Evolutionary conservation across 2,113 vertebrate species (phyloP).

Genomic region (Misgurnus anguillicaudatus): DNA sequence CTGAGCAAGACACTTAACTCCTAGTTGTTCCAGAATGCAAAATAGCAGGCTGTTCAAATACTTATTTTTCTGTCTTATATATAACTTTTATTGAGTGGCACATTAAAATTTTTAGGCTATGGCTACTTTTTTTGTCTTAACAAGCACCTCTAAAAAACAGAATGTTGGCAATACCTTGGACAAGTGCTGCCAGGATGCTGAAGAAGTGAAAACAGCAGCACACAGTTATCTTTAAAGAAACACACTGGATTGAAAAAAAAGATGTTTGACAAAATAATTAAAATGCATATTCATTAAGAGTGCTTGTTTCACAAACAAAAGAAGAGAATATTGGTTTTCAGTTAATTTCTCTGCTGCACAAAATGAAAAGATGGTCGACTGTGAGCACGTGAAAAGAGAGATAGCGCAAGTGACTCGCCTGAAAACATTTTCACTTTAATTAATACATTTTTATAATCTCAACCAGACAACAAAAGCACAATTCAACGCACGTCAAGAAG

Average conservation of each 20-base stretch:
- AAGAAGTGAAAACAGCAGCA: conserved; percentile 57
- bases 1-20: too few species aligned
- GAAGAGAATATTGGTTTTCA: conserved; percentile 59
- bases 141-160: too few species aligned
- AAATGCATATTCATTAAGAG: conserved; percentile 66
- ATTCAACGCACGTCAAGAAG: conserved; percentile 2
- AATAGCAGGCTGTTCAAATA: too few species aligned
- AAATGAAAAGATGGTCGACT: conserved; percentile 56
- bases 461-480: conserved; percentile 5
- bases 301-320: conserved; percentile 63
- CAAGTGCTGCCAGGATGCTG: conserved; percentile 56
- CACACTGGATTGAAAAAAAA: conserved; percentile 62
- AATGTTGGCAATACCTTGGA: too few species aligned
- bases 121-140: too few species aligned
- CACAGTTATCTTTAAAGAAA: conserved; percentile 68
- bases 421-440: conserved; percentile 47
- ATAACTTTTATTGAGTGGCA: too few species aligned
- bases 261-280: conserved; percentile 68
- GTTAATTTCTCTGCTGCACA: conserved; percentile 49
- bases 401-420: conserved; percentile 57
- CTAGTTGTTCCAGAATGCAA: too few species aligned
- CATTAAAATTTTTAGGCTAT: too few species aligned
- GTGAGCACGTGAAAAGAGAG: conserved; percentile 67
- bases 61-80: too few species aligned
- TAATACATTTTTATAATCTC: conserved; percentile 22